phyloP scores from a whole-genome alignment of 2,888 invertebrate species.

The Pecten maximus region DNA sequence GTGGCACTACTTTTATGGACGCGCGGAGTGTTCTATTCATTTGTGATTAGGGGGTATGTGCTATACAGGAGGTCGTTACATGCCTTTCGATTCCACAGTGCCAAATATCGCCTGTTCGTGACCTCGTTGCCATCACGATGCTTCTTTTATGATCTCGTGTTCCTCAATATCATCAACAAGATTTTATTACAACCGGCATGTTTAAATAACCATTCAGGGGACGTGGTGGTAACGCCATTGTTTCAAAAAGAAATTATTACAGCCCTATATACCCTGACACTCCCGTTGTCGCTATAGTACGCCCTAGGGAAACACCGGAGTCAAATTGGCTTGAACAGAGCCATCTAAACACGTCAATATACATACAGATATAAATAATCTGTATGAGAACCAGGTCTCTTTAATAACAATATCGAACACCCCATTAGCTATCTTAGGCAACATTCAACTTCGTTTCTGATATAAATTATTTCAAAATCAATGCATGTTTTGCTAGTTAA shows the following conservation, averaged over 20 bases:
- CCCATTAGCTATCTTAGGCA: too few relatives aligned
- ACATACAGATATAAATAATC: too few relatives aligned
- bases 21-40: neutral
- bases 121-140: neutral
- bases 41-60: neutral
- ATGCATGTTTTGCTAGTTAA: too few relatives aligned
- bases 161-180: neutral
- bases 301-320: neutral
- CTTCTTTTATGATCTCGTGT: neutral
- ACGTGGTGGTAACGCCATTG: neutral
- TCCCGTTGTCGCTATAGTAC: neutral
- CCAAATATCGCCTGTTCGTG: neutral
- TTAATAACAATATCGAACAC: too few relatives aligned
- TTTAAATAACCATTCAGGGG: conserved; percentile 4
- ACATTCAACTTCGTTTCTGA: too few relatives aligned
- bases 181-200: conserved; percentile 2
- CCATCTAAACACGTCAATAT: neutral
- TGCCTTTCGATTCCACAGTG: neutral
- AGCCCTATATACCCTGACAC: neutral
- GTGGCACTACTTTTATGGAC: neutral
- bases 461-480: too few relatives aligned
- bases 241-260: neutral
- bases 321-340: neutral
- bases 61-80: neutral
- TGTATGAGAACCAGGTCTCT: too few relatives aligned